Evolutionary conservation across 1,140 invertebrate species (phyloP).

Genomic region (Camponotus floridanus): DNA sequence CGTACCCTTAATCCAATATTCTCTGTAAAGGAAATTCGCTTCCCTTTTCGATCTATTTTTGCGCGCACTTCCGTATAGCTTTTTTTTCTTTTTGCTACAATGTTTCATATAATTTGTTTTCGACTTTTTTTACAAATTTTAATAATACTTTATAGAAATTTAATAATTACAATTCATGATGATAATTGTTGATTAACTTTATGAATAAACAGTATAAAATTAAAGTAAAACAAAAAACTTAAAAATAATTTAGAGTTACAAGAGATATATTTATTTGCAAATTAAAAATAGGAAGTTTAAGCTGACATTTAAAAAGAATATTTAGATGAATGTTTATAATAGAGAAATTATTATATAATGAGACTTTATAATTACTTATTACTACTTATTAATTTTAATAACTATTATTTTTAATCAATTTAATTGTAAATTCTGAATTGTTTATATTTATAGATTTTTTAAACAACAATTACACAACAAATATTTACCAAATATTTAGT

Average conservation of each 20-base stretch:
- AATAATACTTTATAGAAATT: not conserved
- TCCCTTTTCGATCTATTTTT: conserved; percentile 34
- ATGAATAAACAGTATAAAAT: not conserved
- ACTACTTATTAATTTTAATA: not conserved
- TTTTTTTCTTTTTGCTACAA: conserved; percentile 6
- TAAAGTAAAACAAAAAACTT: not conserved
- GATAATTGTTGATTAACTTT: not conserved
- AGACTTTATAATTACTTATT: too few relatives aligned
- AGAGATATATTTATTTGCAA: not conserved
- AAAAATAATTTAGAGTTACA: not conserved
- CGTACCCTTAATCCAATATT: conserved; percentile 22
- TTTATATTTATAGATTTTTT: not conserved
- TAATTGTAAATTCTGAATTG: not conserved
- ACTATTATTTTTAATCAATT: not conserved
- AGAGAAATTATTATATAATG: not conserved
- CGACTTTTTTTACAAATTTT: not conserved
- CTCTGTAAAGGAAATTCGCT: conserved; percentile 1
- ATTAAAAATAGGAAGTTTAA: not conserved
- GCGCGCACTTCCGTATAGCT: conserved; percentile 27
- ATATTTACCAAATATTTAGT: not conserved
- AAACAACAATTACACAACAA: not conserved
- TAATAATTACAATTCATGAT: not conserved
- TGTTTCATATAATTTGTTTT: not conserved
- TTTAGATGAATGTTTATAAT: conserved; percentile 14
- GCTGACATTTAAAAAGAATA: not conserved